phyloP scores from a whole-genome alignment of 2,113 vertebrate genomes.

The Ploceus nigricollis region DNA sequence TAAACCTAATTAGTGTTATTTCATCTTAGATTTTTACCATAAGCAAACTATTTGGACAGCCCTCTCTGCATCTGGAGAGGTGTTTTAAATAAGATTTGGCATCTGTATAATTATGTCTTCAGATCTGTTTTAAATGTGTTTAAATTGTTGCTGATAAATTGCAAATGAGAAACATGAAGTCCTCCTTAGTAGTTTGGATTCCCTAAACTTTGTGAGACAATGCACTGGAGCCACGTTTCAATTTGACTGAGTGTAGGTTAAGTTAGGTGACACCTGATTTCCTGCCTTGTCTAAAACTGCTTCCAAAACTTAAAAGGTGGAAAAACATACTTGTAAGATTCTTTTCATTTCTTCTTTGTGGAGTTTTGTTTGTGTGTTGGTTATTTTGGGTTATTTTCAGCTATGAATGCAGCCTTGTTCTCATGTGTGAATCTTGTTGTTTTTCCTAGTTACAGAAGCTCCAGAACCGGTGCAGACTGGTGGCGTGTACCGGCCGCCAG shows the following conservation, averaged over 20 bases:
- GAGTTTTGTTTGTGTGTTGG: background rate
- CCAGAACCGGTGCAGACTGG: constrained; percentile 82
- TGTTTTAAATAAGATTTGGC: background rate
- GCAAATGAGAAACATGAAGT: background rate
- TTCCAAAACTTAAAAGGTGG: background rate
- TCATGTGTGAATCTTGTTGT: background rate
- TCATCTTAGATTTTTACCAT: background rate
- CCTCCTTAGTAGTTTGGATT: background rate
- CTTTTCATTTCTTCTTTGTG: background rate
- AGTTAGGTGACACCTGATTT: background rate
- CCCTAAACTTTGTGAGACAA: background rate
- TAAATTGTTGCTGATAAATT: background rate
- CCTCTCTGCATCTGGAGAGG: background rate
- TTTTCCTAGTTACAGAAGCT: constrained; percentile 71
- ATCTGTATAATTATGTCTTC: background rate
- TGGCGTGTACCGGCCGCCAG: constrained; percentile 94
- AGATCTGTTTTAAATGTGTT: background rate
- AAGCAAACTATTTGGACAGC: background rate
- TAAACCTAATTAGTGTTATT: background rate
- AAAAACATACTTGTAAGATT: background rate
- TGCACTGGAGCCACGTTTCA: background rate
- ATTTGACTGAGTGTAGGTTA: background rate
- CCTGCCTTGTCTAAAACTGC: background rate
- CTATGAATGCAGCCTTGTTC: background rate
- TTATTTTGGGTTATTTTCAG: background rate